A percentile compares a stretch with the other conserved stretches of the same genome.
Evolutionary conservation across 1,140 invertebrate species (phyloP).

Genomic region (Drosophila sucinea): DNA sequence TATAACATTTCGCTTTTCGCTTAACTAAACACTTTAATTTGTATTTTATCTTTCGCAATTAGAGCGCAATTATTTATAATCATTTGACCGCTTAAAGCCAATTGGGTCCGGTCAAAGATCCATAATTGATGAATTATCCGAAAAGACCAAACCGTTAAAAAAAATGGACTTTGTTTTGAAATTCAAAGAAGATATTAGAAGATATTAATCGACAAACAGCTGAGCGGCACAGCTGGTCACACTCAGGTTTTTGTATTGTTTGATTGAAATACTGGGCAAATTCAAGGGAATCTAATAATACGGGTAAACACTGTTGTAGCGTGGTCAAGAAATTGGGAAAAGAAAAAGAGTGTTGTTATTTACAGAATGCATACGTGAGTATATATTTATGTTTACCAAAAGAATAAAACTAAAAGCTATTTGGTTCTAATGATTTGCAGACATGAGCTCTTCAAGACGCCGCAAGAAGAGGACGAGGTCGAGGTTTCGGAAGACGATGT

Average conservation of each 20-base stretch:
- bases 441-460: conserved; percentile 70
- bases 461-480: conserved; percentile 68
- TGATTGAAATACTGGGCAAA: neutral
- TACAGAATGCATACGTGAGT: conserved; percentile 7
- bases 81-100: neutral
- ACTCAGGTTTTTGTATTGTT: neutral
- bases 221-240: neutral
- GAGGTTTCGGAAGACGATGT: conserved; percentile 72
- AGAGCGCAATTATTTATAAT: neutral
- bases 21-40: neutral
- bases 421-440: conserved; percentile 20
- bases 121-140: too few relatives aligned
- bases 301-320: neutral
- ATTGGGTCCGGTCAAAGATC: too few relatives aligned
- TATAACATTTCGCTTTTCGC: neutral
- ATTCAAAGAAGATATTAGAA: too few relatives aligned
- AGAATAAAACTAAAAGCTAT: neutral
- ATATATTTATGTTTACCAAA: neutral
- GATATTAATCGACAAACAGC: neutral
- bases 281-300: neutral
- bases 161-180: too few relatives aligned
- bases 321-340: neutral
- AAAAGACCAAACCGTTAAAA: too few relatives aligned
- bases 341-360: conserved; percentile 3
- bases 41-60: neutral